Conservation (phyloP, 2,888 invertebrate species). For the Thereva nobilitata region DNA sequence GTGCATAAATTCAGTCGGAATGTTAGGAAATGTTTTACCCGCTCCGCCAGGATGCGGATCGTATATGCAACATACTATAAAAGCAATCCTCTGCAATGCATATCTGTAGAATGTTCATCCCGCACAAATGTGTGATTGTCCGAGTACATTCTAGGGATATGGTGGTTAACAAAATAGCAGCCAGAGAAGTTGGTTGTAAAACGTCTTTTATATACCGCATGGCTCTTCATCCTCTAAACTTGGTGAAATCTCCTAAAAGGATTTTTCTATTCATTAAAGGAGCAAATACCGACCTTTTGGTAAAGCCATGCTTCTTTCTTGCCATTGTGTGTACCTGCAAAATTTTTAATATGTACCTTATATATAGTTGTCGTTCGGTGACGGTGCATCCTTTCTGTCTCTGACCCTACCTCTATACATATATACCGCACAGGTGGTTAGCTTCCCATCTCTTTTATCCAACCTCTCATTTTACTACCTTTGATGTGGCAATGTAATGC, state of each 20-base stretch:
- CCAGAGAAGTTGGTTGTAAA: slow-evolving; percentile 8
- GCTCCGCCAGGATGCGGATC: slow-evolving; percentile 1
- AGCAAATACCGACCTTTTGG: slow-evolving; percentile 18
- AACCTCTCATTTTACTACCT: slow-evolving; percentile 26
- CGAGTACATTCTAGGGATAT: slow-evolving; percentile 11
- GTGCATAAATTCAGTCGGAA: slow-evolving; percentile 28
- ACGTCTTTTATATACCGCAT: slow-evolving; percentile 5
- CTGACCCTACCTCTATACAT: not conserved
- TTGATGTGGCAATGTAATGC: slow-evolving; percentile 31
- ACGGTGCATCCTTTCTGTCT: not conserved
- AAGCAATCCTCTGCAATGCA: slow-evolving; percentile 23
- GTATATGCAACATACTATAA: slow-evolving; percentile 15
- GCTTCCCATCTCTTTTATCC: not conserved
- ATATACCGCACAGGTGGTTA: slow-evolving; percentile 23
- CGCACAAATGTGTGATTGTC: slow-evolving; percentile 14
- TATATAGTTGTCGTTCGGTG: slow-evolving; percentile 18
- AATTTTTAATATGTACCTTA: slow-evolving; percentile 23
- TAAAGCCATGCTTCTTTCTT: slow-evolving; percentile 11
- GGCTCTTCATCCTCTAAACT: not conserved
- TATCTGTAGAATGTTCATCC: slow-evolving; percentile 17
- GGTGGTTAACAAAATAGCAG: slow-evolving; percentile 11
- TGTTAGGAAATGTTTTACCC: slow-evolving; percentile 22
- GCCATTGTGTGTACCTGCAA: slow-evolving; percentile 13
- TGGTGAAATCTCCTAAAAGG: slow-evolving; percentile 13
- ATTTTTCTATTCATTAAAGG: slow-evolving; percentile 32